Conservation (phyloP, 2,113 vertebrate species). For the Pelecanoides urinatrix region DNA sequence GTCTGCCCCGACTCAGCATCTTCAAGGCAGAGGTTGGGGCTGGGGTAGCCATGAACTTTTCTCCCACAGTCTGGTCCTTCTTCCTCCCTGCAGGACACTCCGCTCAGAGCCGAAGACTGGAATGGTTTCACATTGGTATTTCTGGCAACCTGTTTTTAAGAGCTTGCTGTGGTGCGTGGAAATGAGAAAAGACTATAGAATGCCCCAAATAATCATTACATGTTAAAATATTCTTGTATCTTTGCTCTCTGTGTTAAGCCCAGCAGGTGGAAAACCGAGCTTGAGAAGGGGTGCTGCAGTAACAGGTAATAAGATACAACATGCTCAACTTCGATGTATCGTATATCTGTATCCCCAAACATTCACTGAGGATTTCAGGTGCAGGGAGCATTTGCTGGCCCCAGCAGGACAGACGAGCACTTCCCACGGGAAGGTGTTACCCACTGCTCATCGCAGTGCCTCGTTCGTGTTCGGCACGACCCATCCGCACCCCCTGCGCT, state of each 20-base stretch:
- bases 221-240: not conserved
- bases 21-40: not conserved
- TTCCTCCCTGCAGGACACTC: not conserved
- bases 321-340: fast-evolving
- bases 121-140: not conserved
- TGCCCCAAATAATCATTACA: not conserved
- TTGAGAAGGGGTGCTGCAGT: not conserved
- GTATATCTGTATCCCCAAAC: not conserved
- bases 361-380: fast-evolving
- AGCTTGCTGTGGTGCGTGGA: not conserved
- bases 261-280: not conserved
- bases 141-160: not conserved
- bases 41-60: not conserved
- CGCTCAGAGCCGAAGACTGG: not conserved
- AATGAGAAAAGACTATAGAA: not conserved
- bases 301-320: not conserved
- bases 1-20: not conserved
- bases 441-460: not conserved
- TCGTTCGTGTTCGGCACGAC: not conserved
- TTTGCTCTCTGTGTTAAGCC: not conserved
- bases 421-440: not conserved
- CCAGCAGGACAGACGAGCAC: not conserved
- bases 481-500: not conserved
- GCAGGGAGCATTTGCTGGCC: not conserved
- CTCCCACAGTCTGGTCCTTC: not conserved